Base-by-base conservation (phyloP, 2,113 vertebrate species). In the Phrynosoma platyrhinos region DNA sequence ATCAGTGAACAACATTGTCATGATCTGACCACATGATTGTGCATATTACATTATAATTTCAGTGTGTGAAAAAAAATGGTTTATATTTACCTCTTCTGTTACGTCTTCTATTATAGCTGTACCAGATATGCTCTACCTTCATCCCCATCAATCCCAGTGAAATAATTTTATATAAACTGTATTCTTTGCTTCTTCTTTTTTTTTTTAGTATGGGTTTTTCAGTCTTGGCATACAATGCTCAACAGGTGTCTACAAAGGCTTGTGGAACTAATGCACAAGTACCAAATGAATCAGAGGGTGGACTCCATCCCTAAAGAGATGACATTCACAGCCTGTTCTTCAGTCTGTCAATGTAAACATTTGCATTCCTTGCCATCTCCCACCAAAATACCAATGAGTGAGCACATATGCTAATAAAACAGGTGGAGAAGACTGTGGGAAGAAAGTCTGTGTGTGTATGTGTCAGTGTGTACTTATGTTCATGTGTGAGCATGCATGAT, bases 251-350 rank as follows among this genome's bases (percentile, higher is more conserved):
- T 72, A 69, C 42, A 89, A 82, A 68, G 16, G 25, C 23, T 81
- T 85, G 85, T 79, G 90, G 80, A 93, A 93, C 92, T 90, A 90
- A 91, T 90, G 77, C 40, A 82, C 52, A 83, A 85, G 80, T 47
- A 83, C 32, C 71, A 79, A 90, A 91, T 89, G 83, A 92, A 92
- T 83, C 23, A 85, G 47, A 94, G 66, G 30, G 52, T 72, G 78
- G 84, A 91, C 90, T 91, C 77, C n/a, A 42, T 55, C 40, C 42
- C 71, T 85, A 80, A 85, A 3, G 8, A 88, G 92, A 62, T 27
- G 86, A 85, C 91, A 90, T 82, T 91, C 88, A 42, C 76, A 90
- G 72, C 91, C 83, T 93, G 78, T 91, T 94, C 93, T 90, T 72
- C 82, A 69, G 82, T 68, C 32, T 80, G 82, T 77, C 72, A 76